Evolutionary conservation across 2,888 invertebrate genomes (phyloP).

Genomic region (Oxyscelio sp.): DNA sequence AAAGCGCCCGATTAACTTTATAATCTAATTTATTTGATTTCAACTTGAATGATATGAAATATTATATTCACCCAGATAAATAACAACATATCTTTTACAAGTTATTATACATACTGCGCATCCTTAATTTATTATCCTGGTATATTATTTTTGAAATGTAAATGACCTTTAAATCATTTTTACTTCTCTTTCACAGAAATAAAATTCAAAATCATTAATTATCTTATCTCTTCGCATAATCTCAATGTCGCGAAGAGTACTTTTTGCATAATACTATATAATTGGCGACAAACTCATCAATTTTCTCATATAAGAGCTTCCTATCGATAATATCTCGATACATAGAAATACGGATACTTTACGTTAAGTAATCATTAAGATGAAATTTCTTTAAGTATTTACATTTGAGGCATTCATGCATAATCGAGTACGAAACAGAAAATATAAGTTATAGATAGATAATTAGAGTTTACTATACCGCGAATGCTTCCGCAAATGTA

Average conservation of each 20-base stretch:
- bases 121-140: too few species aligned
- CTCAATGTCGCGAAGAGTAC: neutral
- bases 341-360: neutral
- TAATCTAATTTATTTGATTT: too few species aligned
- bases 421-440: neutral
- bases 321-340: neutral
- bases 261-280: neutral
- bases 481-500: constrained; percentile 12
- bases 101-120: too few species aligned
- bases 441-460: neutral
- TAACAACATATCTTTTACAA: too few species aligned
- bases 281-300: constrained; percentile 8
- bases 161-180: neutral
- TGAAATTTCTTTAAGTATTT: neutral
- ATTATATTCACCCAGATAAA: too few species aligned
- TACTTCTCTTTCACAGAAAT: neutral
- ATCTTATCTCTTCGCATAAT: neutral
- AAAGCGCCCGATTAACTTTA: too few species aligned
- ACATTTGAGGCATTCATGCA: neutral
- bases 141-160: neutral
- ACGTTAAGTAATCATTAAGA: neutral
- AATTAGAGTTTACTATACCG: constrained; percentile 11
- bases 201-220: neutral
- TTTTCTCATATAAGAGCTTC: constrained; percentile 5
- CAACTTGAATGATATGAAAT: too few species aligned